Evolutionary conservation across 1,140 invertebrate species (phyloP), one percentile per base, ranked within the genome.

Genomic region (Trichonephila clavata): DNA sequence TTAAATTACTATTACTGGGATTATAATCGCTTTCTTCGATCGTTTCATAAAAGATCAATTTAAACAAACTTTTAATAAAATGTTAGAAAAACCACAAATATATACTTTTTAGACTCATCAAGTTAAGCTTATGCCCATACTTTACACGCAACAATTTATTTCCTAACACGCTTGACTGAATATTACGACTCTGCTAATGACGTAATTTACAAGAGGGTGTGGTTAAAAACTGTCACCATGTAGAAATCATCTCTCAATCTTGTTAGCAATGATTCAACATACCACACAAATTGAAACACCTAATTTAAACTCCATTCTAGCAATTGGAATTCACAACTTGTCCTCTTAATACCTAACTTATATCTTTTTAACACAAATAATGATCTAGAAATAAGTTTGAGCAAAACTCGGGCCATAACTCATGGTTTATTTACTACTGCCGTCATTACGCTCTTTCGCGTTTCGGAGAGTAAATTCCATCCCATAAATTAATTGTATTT

Each of bases 401-500:
- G 27, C 27, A 77, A 50, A 50, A 32, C 32, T 16, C 71, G 3
- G 16, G 27, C 71, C 18, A 77, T 77, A 77, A 77, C 32, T 77
- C 71, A 77, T 3, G 71, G 27, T 57, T 84, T 84, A 84, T 84
- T 84, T 84, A 84, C 57, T 57, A 7, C 81, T 57, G 43, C 21
- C 21, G 24, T 84, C 81, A 59, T 16, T 57, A 57, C 21, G 43
- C 21, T 13, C 7, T 50, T 50, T 50, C 50, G 50, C 50, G 7
- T 50, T 21, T 84, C 14, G 21, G 57, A 16, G 50, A 1, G 81
- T 14, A 84, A 84, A n/a, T 59, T 57, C 81, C 81, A 57, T 24
- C 20, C 43, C 57, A 84, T 59, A 84, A 84, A 84, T 84, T 84
- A 84, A 84, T 84, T 84, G 81, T 84, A 59, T 84, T 84, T 84